Conservation (phyloP, 2,113 vertebrate genomes). For the Zosterops pallidus region DNA sequence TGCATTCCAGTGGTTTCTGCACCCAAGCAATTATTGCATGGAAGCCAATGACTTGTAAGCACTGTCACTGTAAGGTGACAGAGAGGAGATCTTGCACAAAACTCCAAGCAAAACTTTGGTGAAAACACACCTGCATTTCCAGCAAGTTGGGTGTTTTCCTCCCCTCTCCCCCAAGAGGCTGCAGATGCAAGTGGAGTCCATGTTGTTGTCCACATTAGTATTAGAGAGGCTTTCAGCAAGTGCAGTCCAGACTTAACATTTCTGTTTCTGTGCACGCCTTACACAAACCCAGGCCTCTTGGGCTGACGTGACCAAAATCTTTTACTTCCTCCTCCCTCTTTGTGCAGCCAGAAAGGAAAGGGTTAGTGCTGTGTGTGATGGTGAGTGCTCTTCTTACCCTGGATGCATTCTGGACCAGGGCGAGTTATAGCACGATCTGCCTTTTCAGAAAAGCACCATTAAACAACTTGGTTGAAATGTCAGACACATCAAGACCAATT, state of each 20-base stretch:
- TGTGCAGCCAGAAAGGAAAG: not conserved
- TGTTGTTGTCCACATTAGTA: not conserved
- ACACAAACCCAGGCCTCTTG: not conserved
- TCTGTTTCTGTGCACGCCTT: not conserved
- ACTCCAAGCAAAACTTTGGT: not conserved
- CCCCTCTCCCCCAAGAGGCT: not conserved
- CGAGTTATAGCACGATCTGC: conserved; percentile 21
- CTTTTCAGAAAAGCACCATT: conserved; percentile 55
- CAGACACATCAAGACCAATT: conserved; percentile 73
- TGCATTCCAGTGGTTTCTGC: not conserved
- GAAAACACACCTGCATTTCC: not conserved
- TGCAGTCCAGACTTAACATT: not conserved
- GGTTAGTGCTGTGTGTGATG: not conserved
- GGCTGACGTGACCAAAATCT: not conserved
- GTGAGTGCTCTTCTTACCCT: not conserved
- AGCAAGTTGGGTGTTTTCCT: not conserved
- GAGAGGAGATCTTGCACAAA: not conserved
- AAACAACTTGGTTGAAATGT: conserved; percentile 71
- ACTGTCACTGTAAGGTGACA: not conserved
- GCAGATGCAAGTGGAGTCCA: not conserved
- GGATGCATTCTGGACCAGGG: not conserved
- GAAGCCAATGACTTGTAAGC: not conserved
- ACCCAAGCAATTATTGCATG: not conserved
- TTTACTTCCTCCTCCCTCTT: not conserved
- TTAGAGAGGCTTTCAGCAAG: not conserved